Evolutionary conservation across 1,140 invertebrate species (phyloP).

Genomic region (Helicoverpa armigera): DNA sequence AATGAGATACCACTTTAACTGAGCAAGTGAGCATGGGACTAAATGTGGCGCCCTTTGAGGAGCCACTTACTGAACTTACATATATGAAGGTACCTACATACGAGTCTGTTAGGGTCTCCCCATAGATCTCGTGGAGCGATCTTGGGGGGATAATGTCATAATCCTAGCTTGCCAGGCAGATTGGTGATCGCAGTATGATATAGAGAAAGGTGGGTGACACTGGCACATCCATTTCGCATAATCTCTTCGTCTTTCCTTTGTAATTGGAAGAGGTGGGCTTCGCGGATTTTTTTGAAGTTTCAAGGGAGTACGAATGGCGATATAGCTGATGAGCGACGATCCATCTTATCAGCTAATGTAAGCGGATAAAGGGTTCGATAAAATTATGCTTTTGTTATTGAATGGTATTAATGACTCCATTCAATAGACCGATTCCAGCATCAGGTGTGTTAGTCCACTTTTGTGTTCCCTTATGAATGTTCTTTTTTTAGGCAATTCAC

Average conservation of each 20-base stretch:
- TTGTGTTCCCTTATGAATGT: too few species aligned
- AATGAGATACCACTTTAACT: slow-evolving; percentile 37
- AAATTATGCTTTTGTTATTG: too few species aligned
- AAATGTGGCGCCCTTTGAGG: slow-evolving; percentile 31
- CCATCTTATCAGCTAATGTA: too few species aligned
- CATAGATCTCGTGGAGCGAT: slow-evolving; percentile 20
- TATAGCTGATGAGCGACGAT: too few species aligned
- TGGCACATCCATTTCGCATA: slow-evolving; percentile 19
- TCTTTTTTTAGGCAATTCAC: not conserved
- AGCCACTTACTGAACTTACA: slow-evolving; percentile 22
- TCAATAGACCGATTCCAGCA: too few species aligned
- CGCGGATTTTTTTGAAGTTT: too few species aligned
- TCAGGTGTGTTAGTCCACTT: too few species aligned
- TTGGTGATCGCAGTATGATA: slow-evolving; percentile 30
- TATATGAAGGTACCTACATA: not conserved
- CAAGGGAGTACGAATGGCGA: too few species aligned
- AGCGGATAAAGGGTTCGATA: too few species aligned
- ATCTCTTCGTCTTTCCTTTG: not conserved
- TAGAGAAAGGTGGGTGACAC: slow-evolving; percentile 2
- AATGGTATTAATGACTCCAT: too few species aligned
- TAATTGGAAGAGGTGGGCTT: not conserved
- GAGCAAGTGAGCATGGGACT: slow-evolving; percentile 31
- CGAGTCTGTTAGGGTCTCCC: not conserved
- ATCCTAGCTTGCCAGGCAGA: slow-evolving; percentile 42
- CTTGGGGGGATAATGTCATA: slow-evolving; percentile 22